phyloP scores from a whole-genome alignment of 2,797 vertebrate genomes.

The Netta rufina region DNA sequence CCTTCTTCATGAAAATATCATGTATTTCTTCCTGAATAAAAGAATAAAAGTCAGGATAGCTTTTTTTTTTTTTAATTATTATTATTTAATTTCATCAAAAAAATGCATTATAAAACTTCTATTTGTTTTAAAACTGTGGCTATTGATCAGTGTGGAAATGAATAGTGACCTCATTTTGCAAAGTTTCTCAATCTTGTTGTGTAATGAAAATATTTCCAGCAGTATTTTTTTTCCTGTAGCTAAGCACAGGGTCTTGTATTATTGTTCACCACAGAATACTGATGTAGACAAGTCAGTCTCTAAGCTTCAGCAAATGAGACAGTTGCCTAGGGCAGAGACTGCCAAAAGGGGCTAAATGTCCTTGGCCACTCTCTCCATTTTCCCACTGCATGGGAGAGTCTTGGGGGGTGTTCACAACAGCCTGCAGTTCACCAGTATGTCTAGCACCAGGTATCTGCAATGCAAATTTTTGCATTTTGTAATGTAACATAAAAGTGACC shows the following conservation, averaged over 20 bases:
- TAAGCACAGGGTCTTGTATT: not conserved
- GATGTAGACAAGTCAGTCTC: not conserved
- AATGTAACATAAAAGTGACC: not conserved
- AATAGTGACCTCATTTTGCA: not conserved
- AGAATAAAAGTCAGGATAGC: not conserved
- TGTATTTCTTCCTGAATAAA: not conserved
- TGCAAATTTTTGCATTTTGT: not conserved
- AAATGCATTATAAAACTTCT: not conserved
- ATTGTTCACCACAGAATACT: not conserved
- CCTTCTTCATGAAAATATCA: not conserved
- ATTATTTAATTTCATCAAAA: not conserved
- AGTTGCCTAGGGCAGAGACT: slow-evolving; percentile 3
- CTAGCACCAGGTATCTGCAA: not conserved
- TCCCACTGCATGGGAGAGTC: not conserved
- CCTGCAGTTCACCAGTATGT: not conserved
- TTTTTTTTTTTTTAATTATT: not conserved
- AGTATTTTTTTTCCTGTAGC: not conserved
- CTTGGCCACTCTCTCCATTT: not conserved
- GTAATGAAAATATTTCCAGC: not conserved
- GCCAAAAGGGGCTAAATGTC: not conserved
- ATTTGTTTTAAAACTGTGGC: not conserved
- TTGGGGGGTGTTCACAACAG: not conserved
- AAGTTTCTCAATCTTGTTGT: not conserved
- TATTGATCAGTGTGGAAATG: not conserved
- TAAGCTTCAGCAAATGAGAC: slow-evolving; percentile 8